Base-by-base conservation (phyloP, 2,113 vertebrate genomes). In the Pteruthius melanotis region DNA sequence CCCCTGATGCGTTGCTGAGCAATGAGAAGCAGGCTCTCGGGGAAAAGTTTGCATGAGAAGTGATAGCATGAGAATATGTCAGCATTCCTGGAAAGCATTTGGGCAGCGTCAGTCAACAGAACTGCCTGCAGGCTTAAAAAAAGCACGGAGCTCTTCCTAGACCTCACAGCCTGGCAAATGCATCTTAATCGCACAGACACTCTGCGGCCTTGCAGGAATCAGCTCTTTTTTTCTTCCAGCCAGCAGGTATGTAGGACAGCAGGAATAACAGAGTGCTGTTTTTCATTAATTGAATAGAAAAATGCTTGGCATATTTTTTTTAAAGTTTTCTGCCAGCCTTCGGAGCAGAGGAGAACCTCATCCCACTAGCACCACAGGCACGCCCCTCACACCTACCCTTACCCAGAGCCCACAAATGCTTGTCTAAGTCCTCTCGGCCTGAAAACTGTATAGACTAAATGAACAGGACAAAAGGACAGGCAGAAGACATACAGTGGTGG, bases 61-160 rank as follows among this genome's bases (percentile, higher is more conserved):
- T 87, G 95, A 90, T 96, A 97, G 96, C 90, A 64, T 87, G 90
- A 96, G 91, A 92, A 92, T 95, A 93, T 96, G 85, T 93, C 80
- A 92, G 85, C 86, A 82, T 94, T 96, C 93, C 88, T 97, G 76
- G 91, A 96, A 96, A 96, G 93, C 44, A 20, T 71, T 93, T 1
- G 6, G 83, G 76, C 72, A 89, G 52, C 2, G 2, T 92, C 96
- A 95, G 90, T 96, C 93, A 93, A 52, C 80, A 92, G 68, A 96
- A 90, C 49, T 81, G 92, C 94, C 96, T 93, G 79, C 60, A 95
- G 94, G 88, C 92, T 94, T 75, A 42, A 88, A 72, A 83, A 71
- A 52, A 54, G 21, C 82, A 63, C 0, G 0, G 54, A 86, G 56
- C 10, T 37, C 52, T 92, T 83, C 82, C 88, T 33, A 88, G 88